These are phyloP conservation scores for Daphoenositta chrysoptera DNA, from an alignment of 2,113 vertebrate genomes.

Conservation along the genomic window DNA sequence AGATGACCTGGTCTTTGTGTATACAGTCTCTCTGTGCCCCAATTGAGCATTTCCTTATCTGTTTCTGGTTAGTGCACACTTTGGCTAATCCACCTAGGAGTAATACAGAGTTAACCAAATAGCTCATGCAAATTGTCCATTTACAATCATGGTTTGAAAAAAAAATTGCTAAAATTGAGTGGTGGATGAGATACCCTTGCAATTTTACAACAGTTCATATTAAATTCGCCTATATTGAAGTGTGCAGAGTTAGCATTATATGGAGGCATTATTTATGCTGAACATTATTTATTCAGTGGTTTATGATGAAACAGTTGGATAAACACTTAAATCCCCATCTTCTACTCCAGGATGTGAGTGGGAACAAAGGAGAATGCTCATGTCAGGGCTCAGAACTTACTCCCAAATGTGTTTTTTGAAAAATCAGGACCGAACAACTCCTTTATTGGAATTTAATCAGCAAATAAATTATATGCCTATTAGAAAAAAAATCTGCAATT, in stretches of 20 bases:
- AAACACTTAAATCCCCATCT: background rate
- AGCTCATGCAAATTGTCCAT: background rate
- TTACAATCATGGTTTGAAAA: background rate
- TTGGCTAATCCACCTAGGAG: background rate
- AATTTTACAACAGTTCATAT: background rate
- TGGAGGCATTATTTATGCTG: background rate
- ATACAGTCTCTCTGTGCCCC: fast-evolving
- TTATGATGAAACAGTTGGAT: slow-evolving; percentile 3
- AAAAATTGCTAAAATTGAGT: background rate
- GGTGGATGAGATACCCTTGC: background rate
- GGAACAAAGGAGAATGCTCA: background rate
- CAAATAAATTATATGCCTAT: slow-evolving; percentile 16
- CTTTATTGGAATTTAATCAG: slow-evolving; percentile 20
- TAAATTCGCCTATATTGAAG: background rate
- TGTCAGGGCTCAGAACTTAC: background rate
- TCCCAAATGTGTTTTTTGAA: background rate
- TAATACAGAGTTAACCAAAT: background rate
- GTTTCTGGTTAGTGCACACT: background rate
- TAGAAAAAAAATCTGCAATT: background rate
- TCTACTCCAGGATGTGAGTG: background rate
- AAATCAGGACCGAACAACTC: background rate
- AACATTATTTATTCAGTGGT: background rate
- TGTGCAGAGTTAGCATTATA: background rate
- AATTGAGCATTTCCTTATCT: fast-evolving
- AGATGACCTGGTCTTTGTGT: background rate